A percentile compares a stretch with the other conserved stretches of the same genome.
Evolutionary conservation across 2,888 invertebrate genomes (phyloP).

Genomic region (Ceramica pisi): DNA sequence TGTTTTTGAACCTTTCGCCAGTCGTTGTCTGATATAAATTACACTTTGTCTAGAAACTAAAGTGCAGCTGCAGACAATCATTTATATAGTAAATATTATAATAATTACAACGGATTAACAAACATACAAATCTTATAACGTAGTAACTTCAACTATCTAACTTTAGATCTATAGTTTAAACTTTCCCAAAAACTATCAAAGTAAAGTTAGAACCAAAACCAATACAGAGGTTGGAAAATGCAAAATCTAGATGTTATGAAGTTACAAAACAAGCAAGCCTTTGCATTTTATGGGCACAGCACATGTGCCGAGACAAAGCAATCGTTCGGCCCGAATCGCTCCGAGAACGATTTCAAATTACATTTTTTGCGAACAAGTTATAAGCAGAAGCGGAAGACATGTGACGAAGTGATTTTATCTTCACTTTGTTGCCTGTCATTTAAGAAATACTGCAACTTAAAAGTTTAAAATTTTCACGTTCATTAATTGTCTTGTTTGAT

Average conservation of each 20-base stretch:
- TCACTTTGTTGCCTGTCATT: too few relatives aligned
- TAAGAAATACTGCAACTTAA: too few relatives aligned
- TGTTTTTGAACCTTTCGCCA: too few relatives aligned
- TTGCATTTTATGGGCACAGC: constrained; percentile 68
- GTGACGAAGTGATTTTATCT: background rate
- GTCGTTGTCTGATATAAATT: too few relatives aligned
- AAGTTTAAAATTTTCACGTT: too few relatives aligned
- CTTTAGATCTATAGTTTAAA: constrained; percentile 10
- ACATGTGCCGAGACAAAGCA: constrained; percentile 71
- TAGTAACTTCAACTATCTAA: background rate
- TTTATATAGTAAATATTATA: too few relatives aligned
- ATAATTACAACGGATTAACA: too few relatives aligned
- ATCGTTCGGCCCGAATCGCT: constrained; percentile 66
- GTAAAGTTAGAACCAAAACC: constrained; percentile 47
- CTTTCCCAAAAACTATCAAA: constrained; percentile 45
- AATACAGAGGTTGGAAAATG: constrained; percentile 43
- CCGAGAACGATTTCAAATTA: constrained; percentile 72
- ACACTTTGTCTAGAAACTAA: too few relatives aligned
- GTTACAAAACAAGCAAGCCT: constrained; percentile 62
- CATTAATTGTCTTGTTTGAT: background rate
- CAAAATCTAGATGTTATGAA: constrained; percentile 62
- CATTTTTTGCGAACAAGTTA: constrained; percentile 55
- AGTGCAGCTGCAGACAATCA: too few relatives aligned
- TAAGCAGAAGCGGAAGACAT: constrained; percentile 35
- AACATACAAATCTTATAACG: background rate